phyloP scores from a whole-genome alignment of 2,888 invertebrate genomes.

The Tetheella fluctuosa region DNA sequence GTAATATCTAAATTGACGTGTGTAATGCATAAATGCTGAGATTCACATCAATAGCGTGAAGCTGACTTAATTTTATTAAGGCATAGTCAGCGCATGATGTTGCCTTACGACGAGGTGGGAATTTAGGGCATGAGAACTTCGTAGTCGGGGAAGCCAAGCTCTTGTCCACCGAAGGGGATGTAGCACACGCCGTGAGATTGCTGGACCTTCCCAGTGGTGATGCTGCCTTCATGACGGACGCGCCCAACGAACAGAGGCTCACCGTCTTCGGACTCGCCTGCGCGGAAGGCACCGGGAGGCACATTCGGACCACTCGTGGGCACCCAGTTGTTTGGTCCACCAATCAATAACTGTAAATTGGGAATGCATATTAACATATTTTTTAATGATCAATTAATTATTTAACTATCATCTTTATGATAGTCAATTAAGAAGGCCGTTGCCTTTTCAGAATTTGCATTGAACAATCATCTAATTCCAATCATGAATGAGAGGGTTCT shows the following conservation, averaged over 20 bases:
- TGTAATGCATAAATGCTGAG: conserved; percentile 10
- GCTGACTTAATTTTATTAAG: not conserved
- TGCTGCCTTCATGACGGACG: conserved; percentile 89
- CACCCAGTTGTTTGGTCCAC: conserved; percentile 88
- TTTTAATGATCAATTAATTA: too few species aligned
- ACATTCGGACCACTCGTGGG: conserved; percentile 87
- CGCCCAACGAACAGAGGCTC: conserved; percentile 92
- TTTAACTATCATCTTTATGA: too few species aligned
- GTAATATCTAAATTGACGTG: not conserved
- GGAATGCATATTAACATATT: not conserved
- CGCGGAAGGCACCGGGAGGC: conserved; percentile 89
- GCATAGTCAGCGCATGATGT: conserved; percentile 2
- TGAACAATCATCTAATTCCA: too few species aligned
- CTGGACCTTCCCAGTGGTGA: conserved; percentile 93
- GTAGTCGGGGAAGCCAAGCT: conserved; percentile 91
- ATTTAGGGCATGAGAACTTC: conserved; percentile 87
- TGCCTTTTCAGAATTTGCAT: too few species aligned
- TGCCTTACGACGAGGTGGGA: not conserved
- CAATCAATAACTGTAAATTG: conserved; percentile 78
- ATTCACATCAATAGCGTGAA: conserved; percentile 11
- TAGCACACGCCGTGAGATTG: conserved; percentile 92
- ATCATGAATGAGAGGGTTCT: too few species aligned
- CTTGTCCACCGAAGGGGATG: conserved; percentile 92
- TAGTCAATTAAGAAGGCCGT: too few species aligned
- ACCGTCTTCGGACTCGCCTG: conserved; percentile 89